Conservation (phyloP, 2,113 vertebrate species). For the Nematolebias whitei region DNA sequence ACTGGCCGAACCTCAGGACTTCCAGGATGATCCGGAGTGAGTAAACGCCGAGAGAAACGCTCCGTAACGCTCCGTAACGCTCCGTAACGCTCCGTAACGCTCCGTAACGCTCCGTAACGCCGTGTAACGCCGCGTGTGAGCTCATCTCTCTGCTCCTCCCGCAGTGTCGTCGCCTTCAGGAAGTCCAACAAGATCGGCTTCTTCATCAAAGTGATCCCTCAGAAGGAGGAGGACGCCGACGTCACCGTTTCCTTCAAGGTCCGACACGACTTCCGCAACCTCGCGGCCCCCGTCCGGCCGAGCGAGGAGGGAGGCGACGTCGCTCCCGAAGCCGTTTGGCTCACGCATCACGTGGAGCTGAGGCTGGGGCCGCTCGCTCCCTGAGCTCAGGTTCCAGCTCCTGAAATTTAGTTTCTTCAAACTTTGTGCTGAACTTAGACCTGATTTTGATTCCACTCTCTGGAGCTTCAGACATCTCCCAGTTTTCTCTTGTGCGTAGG, state of each 20-base stretch:
- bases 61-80: no score
- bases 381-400: conserved; percentile 61
- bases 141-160: conserved; percentile 24
- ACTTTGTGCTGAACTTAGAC: no score
- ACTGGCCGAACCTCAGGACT: conserved; percentile 95
- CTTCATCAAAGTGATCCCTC: conserved; percentile 97
- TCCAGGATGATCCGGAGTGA: conserved; percentile 98
- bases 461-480: background rate
- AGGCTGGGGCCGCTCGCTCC: conserved; percentile 90
- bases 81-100: no score
- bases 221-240: conserved; percentile 85
- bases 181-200: conserved; percentile 99
- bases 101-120: no score
- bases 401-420: background rate
- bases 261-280: conserved; percentile 96
- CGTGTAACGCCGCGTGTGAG: no score
- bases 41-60: conserved; percentile 34
- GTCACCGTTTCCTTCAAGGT: conserved; percentile 95
- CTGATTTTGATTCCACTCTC: conserved; percentile 49
- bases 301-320: conserved; percentile 84
- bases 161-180: conserved; percentile 93
- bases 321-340: conserved; percentile 88
- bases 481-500: background rate
- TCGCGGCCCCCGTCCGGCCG: conserved; percentile 87
- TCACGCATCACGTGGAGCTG: conserved; percentile 94